Percentiles rank a stretch among this genome's conserved stretches.
Evolutionary conservation across 2,888 invertebrate species (phyloP).

Genomic region (Lycia hirtaria): DNA sequence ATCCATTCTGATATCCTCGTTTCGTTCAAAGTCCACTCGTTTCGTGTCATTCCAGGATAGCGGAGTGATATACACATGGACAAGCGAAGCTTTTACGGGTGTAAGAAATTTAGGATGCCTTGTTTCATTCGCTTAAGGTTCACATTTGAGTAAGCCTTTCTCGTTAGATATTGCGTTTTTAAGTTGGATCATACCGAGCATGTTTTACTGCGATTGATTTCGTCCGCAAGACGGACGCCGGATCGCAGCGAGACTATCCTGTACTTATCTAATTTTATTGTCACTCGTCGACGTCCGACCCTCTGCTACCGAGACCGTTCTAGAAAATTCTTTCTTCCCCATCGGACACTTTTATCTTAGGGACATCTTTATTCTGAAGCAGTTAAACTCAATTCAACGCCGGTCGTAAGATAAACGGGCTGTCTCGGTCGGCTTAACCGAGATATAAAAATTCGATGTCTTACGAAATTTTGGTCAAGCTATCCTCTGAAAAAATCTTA

Average conservation of each 20-base stretch:
- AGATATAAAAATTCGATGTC: conserved; percentile 55
- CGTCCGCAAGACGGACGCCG: conserved; percentile 74
- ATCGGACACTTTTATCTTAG: conserved; percentile 73
- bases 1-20: conserved; percentile 71
- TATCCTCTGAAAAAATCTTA: conserved; percentile 38
- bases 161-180: conserved; percentile 38
- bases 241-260: conserved; percentile 71
- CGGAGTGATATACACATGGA: conserved; percentile 68
- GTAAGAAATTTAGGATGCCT: conserved; percentile 33
- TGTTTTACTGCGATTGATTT: conserved; percentile 84
- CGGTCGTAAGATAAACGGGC: conserved; percentile 64
- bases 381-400: conserved; percentile 79
- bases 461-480: conserved; percentile 50
- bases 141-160: conserved; percentile 43
- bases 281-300: conserved; percentile 75
- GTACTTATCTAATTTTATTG: conserved; percentile 85
- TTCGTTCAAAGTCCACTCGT: conserved; percentile 77
- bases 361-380: conserved; percentile 78
- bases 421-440: conserved; percentile 51
- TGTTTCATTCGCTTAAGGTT: conserved; percentile 47
- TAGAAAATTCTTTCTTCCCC: conserved; percentile 71
- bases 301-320: conserved; percentile 66
- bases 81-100: conserved; percentile 45
- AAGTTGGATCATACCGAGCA: conserved; percentile 61
- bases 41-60: conserved; percentile 76